Percentiles rank a stretch among this genome's conserved stretches.
phyloP scores from a whole-genome alignment of 1,140 invertebrate species.

The Eulimnadia texana region DNA sequence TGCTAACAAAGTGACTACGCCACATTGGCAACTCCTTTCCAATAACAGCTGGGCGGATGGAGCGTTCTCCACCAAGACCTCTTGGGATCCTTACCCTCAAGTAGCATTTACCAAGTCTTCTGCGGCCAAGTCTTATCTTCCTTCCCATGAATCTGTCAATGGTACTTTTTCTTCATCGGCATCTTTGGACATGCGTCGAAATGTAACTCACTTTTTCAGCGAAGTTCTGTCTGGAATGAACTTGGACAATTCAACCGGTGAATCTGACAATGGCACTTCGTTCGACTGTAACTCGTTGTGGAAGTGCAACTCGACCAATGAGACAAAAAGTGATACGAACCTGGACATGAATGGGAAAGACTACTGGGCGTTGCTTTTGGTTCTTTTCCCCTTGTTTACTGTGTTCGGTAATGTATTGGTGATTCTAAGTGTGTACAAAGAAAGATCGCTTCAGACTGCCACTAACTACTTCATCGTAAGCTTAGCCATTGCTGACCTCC shows the following conservation, averaged over 20 bases:
- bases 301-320: not conserved
- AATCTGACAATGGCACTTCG: not conserved
- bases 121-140: not conserved
- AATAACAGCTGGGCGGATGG: too few species aligned
- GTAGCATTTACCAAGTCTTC: not conserved
- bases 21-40: not conserved
- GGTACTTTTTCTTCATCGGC: not conserved
- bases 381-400: conserved; percentile 82
- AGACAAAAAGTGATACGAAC: not conserved
- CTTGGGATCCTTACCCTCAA: not conserved
- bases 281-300: not conserved
- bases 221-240: not conserved
- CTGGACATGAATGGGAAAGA: conserved; percentile 22
- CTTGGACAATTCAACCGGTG: too few species aligned
- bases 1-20: not conserved
- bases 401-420: conserved; percentile 94
- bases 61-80: not conserved
- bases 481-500: conserved; percentile 79
- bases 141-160: not conserved
- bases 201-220: not conserved
- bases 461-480: conserved; percentile 99
- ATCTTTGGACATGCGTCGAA: not conserved
- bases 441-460: conserved; percentile 77
- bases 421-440: conserved; percentile 79
- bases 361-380: conserved; percentile 70